Conservation (phyloP, 2,888 invertebrate species). For the Ligdia adustata region DNA sequence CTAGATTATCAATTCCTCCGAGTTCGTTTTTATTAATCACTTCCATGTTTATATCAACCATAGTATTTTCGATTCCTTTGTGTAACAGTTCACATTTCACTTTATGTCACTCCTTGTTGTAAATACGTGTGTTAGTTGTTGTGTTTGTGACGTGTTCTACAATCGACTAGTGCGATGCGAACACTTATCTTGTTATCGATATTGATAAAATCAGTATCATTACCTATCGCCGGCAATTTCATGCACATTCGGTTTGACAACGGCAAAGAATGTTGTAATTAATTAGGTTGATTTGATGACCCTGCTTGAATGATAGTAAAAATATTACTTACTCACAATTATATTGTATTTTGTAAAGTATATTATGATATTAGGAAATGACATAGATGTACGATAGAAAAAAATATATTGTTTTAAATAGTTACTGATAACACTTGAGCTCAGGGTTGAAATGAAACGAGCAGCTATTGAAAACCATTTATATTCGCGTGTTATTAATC, state of each 20-base stretch:
- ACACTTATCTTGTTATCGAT: constrained; percentile 58
- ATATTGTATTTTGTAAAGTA: too few species aligned
- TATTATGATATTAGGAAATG: too few species aligned
- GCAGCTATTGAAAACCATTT: constrained; percentile 75
- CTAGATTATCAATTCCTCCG: constrained; percentile 58
- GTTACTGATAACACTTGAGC: too few species aligned
- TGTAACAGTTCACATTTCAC: not conserved
- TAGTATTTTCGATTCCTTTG: constrained; percentile 6
- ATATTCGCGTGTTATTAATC: constrained; percentile 72
- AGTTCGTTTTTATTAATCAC: constrained; percentile 21
- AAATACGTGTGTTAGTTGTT: constrained; percentile 53
- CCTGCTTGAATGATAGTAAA: too few species aligned
- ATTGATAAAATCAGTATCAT: constrained; percentile 49
- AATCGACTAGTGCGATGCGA: constrained; percentile 52
- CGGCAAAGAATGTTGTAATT: not conserved
- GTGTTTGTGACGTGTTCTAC: constrained; percentile 51
- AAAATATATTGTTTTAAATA: too few species aligned
- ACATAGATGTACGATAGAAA: too few species aligned
- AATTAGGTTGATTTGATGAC: too few species aligned
- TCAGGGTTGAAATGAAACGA: constrained; percentile 48
- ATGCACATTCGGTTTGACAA: constrained; percentile 32
- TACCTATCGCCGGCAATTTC: constrained; percentile 41
- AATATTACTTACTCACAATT: too few species aligned
- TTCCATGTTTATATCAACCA: constrained; percentile 36
- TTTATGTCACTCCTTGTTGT: constrained; percentile 23